A percentile compares a stretch with the other conserved stretches of the same genome.
phyloP scores from a whole-genome alignment of 2,113 vertebrate species.

The Urocitellus parryii region DNA sequence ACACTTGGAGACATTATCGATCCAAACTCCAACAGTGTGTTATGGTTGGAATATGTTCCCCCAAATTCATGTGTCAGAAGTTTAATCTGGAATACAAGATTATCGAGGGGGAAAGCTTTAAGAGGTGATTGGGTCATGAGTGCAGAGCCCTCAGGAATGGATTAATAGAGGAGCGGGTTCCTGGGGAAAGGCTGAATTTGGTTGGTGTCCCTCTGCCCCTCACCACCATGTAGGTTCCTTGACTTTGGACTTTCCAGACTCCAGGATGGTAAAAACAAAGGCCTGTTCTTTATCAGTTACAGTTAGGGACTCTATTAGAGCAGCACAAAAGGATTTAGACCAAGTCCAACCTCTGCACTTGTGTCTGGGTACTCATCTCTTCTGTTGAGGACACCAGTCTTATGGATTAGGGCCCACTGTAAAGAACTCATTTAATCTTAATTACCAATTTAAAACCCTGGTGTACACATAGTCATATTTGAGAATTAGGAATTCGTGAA shows the following conservation, averaged over 20 bases:
- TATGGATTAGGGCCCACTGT: background rate
- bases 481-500: background rate
- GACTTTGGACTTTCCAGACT: background rate
- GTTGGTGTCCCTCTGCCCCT: background rate
- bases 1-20: background rate
- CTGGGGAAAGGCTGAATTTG: background rate
- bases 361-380: background rate
- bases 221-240: background rate
- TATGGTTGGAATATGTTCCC: background rate
- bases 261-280: background rate
- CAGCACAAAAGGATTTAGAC: no score
- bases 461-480: background rate
- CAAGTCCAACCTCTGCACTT: background rate
- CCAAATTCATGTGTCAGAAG: background rate
- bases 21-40: background rate
- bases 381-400: background rate
- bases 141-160: background rate
- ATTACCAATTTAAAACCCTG: background rate
- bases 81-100: background rate
- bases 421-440: background rate
- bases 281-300: background rate
- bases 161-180: background rate
- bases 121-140: background rate
- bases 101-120: background rate
- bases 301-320: background rate